phyloP scores from a whole-genome alignment of 2,113 vertebrate genomes.

The Sylvia atricapilla region DNA sequence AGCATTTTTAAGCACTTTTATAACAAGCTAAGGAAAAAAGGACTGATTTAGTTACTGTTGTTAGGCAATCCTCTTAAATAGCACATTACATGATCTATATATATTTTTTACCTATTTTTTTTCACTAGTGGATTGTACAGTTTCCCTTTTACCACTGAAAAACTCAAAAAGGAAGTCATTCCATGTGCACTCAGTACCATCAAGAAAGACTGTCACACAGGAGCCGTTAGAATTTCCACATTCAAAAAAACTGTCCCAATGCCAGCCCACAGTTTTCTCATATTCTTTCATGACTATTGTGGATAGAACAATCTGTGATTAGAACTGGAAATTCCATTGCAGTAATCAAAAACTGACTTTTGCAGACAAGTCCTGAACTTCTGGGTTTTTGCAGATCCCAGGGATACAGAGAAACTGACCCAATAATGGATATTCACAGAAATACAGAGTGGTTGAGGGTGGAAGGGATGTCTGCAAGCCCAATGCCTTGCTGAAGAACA shows the following conservation, averaged over 20 bases:
- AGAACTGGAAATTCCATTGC: background rate
- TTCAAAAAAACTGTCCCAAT: background rate
- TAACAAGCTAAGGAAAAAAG: background rate
- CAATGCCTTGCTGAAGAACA: background rate
- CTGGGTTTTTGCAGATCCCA: background rate
- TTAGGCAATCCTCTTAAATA: background rate
- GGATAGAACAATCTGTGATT: background rate
- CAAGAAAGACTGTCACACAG: background rate
- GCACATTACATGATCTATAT: background rate
- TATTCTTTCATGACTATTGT: background rate
- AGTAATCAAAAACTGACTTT: background rate
- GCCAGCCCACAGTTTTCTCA: background rate
- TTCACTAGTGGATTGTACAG: background rate
- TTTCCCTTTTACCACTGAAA: background rate
- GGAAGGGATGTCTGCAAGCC: background rate
- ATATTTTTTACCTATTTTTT: background rate
- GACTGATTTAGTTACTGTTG: background rate
- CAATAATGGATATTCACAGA: background rate
- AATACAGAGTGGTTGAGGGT: background rate
- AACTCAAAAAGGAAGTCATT: background rate
- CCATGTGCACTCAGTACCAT: background rate
- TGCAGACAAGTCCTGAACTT: background rate
- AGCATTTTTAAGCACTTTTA: background rate
- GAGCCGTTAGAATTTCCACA: background rate
- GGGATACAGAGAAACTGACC: background rate